phyloP scores from a whole-genome alignment of 2,113 vertebrate species.

The Psittacula cyanocephala region DNA sequence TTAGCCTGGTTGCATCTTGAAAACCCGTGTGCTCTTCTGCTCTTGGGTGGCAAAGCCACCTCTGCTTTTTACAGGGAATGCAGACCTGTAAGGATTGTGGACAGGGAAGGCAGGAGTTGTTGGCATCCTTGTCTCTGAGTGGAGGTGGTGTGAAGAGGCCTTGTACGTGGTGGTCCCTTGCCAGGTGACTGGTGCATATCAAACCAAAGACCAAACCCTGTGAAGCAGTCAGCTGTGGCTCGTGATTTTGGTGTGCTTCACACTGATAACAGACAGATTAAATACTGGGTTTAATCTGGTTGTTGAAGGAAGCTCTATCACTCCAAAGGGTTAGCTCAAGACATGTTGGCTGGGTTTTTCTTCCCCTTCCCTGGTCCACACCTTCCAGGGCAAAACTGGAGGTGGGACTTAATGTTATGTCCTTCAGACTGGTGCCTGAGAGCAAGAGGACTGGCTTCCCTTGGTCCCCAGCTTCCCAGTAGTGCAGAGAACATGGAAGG shows the following conservation, averaged over 20 bases:
- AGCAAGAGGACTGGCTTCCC: background rate
- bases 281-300: background rate
- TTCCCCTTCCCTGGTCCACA: background rate
- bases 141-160: background rate
- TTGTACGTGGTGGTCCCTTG: accelerated
- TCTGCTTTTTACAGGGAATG: background rate
- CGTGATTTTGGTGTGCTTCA: background rate
- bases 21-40: background rate
- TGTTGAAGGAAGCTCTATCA: background rate
- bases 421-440: background rate
- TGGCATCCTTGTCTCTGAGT: background rate
- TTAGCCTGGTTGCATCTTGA: background rate
- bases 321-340: background rate
- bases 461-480: background rate
- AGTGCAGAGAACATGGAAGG: background rate
- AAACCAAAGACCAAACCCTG: background rate
- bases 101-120: background rate
- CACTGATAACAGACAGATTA: background rate
- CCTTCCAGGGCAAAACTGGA: background rate
- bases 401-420: background rate
- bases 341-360: background rate
- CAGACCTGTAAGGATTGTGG: background rate
- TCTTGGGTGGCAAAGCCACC: background rate
- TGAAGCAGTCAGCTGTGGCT: no score
- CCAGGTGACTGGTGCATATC: background rate